Evolutionary conservation across 1,140 invertebrate species (phyloP).

Genomic region (Cepaea nemoralis): DNA sequence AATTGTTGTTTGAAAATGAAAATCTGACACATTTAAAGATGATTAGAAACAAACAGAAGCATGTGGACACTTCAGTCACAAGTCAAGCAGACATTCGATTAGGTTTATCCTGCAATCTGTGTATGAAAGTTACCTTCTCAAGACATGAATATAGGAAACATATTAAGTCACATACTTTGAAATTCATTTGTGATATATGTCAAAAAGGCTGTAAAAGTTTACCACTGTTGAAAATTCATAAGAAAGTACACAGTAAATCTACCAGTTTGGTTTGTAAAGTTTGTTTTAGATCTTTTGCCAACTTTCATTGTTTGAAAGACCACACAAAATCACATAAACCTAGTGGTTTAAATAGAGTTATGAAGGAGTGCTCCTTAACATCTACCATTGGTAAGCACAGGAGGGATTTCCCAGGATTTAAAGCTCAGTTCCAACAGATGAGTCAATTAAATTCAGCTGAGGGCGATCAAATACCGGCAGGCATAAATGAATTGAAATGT

Average conservation of each 20-base stretch:
- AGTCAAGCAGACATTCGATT: not conserved
- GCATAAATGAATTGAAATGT: not conserved
- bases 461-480: not conserved
- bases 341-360: not conserved
- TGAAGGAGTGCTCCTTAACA: not conserved
- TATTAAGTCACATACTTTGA: conserved; percentile 7
- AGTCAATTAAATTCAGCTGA: not conserved
- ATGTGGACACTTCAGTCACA: not conserved
- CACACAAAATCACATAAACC: conserved; percentile 6
- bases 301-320: conserved; percentile 3
- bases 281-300: conserved; percentile 26
- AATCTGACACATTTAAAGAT: not conserved
- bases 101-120: conserved; percentile 10
- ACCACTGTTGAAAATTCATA: conserved; percentile 23
- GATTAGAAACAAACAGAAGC: not conserved
- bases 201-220: conserved; percentile 29
- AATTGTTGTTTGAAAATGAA: conserved; percentile 1
- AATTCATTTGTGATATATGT: conserved; percentile 1
- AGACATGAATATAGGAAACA: conserved; percentile 29
- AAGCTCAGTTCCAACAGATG: not conserved
- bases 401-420: not conserved
- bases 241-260: not conserved
- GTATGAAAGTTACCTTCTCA: conserved; percentile 12
- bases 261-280: conserved; percentile 26
- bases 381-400: not conserved